Base-by-base conservation (phyloP, 2,888 invertebrate genomes). In the Steinernema hermaphroditum region DNA sequence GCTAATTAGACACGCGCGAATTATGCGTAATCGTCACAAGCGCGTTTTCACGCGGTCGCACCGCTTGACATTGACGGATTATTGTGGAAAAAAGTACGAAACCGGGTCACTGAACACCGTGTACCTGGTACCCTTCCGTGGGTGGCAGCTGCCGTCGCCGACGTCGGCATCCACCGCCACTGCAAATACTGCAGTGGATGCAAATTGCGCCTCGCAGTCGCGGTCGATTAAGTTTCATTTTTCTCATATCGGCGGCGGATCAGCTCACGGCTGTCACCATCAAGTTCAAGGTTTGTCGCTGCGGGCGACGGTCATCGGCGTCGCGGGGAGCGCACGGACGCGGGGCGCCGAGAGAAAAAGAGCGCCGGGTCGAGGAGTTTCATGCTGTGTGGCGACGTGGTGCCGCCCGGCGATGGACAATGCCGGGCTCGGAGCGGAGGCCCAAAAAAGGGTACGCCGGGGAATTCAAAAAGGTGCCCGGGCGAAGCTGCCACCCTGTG, bases 271-370 rank as follows among this genome's bases (percentile, higher is more conserved):
- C 62, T 62, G 62, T 62, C 62, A 62, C 62, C 62, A 62, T 32
- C 50, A 50, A 50, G 62, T 62, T 62, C 62, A 62, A 62, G 62
- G 62, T 62, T 62, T 62, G 62, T 62, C 62, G 62, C 62, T 62
- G 62, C 62, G 62, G 62, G 62, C 62, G 62, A 62, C 62, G 62
- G 62, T 62, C 62, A 62, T 62, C 62, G 62, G 62, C 54, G 54
- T 41, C 43, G 54, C 19, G 32, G 6, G 14, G 27, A 62, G 27
- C 62, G 62, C 62, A 32, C 16, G 34, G 62, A 12, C 29, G 62
- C 29, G 62, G 32, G 29, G 62, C 27, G 29, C 29, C 14, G 27
- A 62, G 62, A 50, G 50, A 50, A 50, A 62, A 62, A 62, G 62
- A 32, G n/a, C n/a, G n/a, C n/a, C n/a, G n/a, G n/a, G n/a, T n/a